Evolutionary conservation across 2,888 invertebrate genomes (phyloP).

Genomic region (Conops quadrifasciatus): DNA sequence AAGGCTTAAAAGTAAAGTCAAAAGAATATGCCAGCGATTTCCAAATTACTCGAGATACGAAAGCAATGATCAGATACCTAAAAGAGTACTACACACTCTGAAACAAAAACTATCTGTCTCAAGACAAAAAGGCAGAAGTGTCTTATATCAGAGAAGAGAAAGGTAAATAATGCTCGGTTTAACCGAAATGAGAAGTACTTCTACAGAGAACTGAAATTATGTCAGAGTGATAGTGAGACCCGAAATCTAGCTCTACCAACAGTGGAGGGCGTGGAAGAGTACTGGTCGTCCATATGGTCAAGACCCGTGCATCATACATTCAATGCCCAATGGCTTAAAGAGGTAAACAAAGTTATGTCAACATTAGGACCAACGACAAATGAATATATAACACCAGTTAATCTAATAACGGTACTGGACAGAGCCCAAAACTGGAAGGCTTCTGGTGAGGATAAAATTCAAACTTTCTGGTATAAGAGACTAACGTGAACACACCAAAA

Average conservation of each 20-base stretch:
- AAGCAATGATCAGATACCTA: too few species aligned
- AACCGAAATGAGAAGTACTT: neutral
- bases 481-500: neutral
- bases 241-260: neutral
- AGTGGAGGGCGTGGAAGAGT: neutral
- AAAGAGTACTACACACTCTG: neutral
- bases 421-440: neutral
- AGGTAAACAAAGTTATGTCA: neutral
- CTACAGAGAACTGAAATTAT: neutral
- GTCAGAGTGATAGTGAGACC: neutral
- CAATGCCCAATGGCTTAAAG: slow-evolving; percentile 12
- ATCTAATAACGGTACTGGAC: neutral
- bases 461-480: slow-evolving; percentile 11
- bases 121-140: slow-evolving; percentile 3
- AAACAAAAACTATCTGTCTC: slow-evolving; percentile 1
- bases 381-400: neutral
- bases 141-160: neutral
- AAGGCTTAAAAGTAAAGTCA: slow-evolving; percentile 3
- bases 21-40: neutral
- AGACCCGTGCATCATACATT: neutral
- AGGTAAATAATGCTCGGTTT: neutral
- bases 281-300: slow-evolving; percentile 20
- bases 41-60: too few species aligned
- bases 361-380: neutral
- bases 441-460: neutral